Evolutionary conservation across 2,113 vertebrate species (phyloP).

Genomic region (Nerophis ophidion): DNA sequence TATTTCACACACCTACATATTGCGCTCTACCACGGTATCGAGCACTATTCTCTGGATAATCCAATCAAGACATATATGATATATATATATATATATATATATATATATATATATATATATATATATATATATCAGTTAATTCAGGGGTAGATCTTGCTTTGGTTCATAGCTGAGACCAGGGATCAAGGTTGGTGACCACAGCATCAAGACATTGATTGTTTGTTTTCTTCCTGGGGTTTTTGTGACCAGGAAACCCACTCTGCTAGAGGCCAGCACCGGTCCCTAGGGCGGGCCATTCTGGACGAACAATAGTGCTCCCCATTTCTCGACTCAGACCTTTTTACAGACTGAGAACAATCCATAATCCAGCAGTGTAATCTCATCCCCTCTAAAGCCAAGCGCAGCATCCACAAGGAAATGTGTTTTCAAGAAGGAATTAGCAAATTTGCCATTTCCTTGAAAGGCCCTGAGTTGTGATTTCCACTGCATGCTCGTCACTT

Average conservation of each 20-base stretch:
- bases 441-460: constrained; percentile 44
- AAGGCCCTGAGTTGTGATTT: constrained; percentile 39
- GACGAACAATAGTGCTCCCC: constrained; percentile 30
- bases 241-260: constrained; percentile 32
- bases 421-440: constrained; percentile 28
- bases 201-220: constrained; percentile 58
- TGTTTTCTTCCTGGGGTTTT: constrained; percentile 34
- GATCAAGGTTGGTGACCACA: constrained; percentile 2
- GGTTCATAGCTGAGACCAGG: too few relatives aligned
- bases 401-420: constrained; percentile 23
- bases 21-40: too few relatives aligned
- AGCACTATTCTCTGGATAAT: too few relatives aligned
- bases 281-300: constrained; percentile 32
- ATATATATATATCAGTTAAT: too few relatives aligned
- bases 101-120: too few relatives aligned
- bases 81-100: too few relatives aligned
- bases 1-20: too few relatives aligned
- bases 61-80: too few relatives aligned
- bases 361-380: constrained; percentile 44
- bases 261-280: constrained; percentile 15
- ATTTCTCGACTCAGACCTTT: constrained; percentile 18
- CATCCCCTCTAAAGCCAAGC: constrained; percentile 36
- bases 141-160: too few relatives aligned
- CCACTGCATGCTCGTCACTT: constrained; percentile 34
- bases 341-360: constrained; percentile 23